Conservation (phyloP, 2,113 vertebrate genomes). For the Zootoca vivipara region DNA sequence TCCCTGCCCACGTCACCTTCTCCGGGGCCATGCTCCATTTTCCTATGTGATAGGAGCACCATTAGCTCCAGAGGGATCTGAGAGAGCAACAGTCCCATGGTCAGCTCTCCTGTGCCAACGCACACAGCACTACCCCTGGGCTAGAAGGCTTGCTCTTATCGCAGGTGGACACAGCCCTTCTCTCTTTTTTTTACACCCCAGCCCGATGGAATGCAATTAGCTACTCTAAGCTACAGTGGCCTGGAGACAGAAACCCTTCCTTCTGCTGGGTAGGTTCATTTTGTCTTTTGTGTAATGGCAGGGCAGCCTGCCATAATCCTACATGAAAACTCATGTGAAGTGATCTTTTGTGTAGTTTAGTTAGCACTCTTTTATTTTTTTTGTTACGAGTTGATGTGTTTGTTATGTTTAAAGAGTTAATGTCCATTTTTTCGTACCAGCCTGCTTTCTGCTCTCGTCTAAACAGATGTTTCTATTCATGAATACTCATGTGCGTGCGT, state of each 20-base stretch:
- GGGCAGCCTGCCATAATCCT: slow-evolving; percentile 60
- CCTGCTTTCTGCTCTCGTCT: slow-evolving; percentile 58
- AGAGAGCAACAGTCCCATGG: slow-evolving; percentile 19
- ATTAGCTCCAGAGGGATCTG: slow-evolving; percentile 42
- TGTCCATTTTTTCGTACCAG: slow-evolving; percentile 47
- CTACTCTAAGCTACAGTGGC: slow-evolving; percentile 38
- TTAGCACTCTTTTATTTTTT: neutral
- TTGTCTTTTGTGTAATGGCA: slow-evolving; percentile 72
- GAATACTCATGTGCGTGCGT: slow-evolving; percentile 47
- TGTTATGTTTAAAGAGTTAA: slow-evolving; percentile 53
- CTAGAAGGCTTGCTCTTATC: slow-evolving; percentile 30
- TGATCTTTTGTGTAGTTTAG: slow-evolving; percentile 47
- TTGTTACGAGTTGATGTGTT: slow-evolving; percentile 55
- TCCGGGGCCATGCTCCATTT: neutral
- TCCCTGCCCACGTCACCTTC: slow-evolving; percentile 2
- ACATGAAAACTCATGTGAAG: slow-evolving; percentile 57
- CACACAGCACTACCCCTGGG: slow-evolving; percentile 43
- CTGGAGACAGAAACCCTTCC: slow-evolving; percentile 46
- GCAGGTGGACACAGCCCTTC: slow-evolving; percentile 5
- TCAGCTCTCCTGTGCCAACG: slow-evolving; percentile 42
- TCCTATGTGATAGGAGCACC: slow-evolving; percentile 28
- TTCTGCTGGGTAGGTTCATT: slow-evolving; percentile 76
- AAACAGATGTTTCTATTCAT: slow-evolving; percentile 62
- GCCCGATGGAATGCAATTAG: slow-evolving; percentile 37
- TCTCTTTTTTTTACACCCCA: slow-evolving; percentile 24